phyloP scores from a whole-genome alignment of 2,113 vertebrate genomes.

The Bambusicola thoracicus region DNA sequence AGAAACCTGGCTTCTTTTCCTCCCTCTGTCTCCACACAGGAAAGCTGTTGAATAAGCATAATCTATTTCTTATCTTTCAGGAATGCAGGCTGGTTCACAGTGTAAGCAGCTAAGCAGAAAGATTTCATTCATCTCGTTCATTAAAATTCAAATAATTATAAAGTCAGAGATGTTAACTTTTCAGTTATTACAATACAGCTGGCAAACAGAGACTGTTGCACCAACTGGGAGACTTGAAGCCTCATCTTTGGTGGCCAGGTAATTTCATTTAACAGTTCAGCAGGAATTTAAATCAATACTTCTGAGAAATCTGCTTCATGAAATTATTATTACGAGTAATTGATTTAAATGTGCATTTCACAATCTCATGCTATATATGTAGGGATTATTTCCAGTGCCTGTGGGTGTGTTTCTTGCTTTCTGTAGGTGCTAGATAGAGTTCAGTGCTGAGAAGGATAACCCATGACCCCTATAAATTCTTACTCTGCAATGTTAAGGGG shows the following conservation, averaged over 20 bases:
- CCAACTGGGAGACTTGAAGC: conserved; percentile 55
- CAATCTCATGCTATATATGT: neutral
- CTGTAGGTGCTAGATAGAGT: neutral
- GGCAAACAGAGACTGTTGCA: conserved; percentile 51
- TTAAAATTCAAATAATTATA: conserved; percentile 70
- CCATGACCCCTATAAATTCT: neutral
- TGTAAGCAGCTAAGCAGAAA: conserved; percentile 56
- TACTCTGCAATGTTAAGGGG: neutral
- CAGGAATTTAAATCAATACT: conserved; percentile 38
- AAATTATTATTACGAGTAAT: conserved; percentile 44
- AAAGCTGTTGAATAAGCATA: conserved; percentile 54
- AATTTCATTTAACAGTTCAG: conserved; percentile 51
- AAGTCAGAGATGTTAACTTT: conserved; percentile 67
- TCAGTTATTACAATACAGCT: conserved; percentile 34
- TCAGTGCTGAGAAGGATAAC: neutral
- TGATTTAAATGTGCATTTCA: conserved; percentile 47
- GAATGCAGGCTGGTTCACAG: conserved; percentile 38
- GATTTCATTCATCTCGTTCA: conserved; percentile 68
- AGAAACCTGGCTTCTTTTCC: conserved; percentile 57
- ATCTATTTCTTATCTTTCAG: conserved; percentile 60
- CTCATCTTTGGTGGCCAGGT: conserved; percentile 63
- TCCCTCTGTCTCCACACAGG: neutral
- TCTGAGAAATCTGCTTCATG: conserved; percentile 42
- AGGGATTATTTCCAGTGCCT: neutral
- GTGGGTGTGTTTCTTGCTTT: neutral